Base-by-base conservation (phyloP, 1,140 invertebrate species). In the Zaprionus nigranus region DNA sequence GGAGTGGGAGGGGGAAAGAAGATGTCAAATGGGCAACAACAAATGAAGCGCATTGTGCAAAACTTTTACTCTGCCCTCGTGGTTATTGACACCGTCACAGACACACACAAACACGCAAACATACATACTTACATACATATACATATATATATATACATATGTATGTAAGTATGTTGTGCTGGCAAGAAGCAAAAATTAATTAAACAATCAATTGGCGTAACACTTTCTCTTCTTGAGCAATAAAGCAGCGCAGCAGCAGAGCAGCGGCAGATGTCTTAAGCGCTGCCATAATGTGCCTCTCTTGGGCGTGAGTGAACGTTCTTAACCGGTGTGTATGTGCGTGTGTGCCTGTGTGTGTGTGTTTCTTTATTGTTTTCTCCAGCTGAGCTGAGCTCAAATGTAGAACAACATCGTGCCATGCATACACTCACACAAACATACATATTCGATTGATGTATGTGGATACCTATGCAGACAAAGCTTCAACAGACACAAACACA, bases 201-300 rank as follows among this genome's bases (percentile, higher is more conserved):
- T 88, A 88, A 88, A 90, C 84, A 88, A 86, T 85, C 82, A 82
- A 90, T 84, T 90, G 85, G 86, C 86, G 86, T 90, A 90, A 90
- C 85, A 90, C 85, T 90, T 90, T 90, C 85, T 90, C 85, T 90
- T 88, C 85, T 88, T 87, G 61, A 88, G 82, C 84, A 88, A 87
- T 83, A 79, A 86, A 85, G 86, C 65, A 62, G 79, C 20, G 46
- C 20, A 22, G 20, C 46, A 22, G 46, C 46, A 43, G 6, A 17
- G 80, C 36, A 79, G 64, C 61, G 63, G 38, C 46, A 66, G 64
- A 88, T 75, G 66, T 74, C 72, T 83, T 81, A 75, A 75, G 61
- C 34, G 26, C n/a, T 74, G 59, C 81, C 70, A 74, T 74, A 77
- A 83, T 80, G 77, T 69, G 69, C 30, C 40, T 11, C 9, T 51